These are phyloP conservation scores for Pteruthius melanotis DNA, from an alignment of 2,113 vertebrate species.

Conservation along the genomic window DNA sequence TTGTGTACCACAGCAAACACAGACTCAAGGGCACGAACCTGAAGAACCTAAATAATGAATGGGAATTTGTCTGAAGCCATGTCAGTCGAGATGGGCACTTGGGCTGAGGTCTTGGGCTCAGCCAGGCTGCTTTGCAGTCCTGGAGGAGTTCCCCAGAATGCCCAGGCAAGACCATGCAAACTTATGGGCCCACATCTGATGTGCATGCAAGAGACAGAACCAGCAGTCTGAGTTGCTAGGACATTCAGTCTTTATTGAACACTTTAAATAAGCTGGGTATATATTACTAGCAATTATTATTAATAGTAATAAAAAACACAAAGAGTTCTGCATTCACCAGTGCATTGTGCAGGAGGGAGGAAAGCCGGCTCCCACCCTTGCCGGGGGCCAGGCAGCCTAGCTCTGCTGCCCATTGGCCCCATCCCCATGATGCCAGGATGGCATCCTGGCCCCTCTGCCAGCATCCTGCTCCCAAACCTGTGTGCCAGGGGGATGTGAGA, in stretches of 20 bases:
- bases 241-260: conserved; percentile 48
- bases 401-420: neutral
- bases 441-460: neutral
- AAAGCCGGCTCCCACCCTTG: conserved; percentile 24
- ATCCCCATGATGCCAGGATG: neutral
- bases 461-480: neutral
- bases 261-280: conserved; percentile 66
- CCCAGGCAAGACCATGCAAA: neutral
- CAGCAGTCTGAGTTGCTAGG: rapidly evolving
- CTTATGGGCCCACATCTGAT: rapidly evolving
- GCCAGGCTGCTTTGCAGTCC: neutral
- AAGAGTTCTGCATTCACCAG: conserved; percentile 41
- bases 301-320: conserved; percentile 38
- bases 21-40: rapidly evolving
- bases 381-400: neutral
- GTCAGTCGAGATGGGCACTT: rapidly evolving
- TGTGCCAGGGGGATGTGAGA: rapidly evolving
- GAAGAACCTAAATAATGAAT: neutral
- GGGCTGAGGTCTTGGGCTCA: neutral
- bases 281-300: conserved; percentile 59
- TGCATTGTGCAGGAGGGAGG: conserved; percentile 4
- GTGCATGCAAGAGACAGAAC: neutral
- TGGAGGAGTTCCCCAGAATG: neutral
- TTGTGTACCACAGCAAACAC: neutral
- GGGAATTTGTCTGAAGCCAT: neutral